Evolutionary conservation across 2,113 vertebrate species (phyloP), one percentile per base, ranked within the genome.

Genomic region (Hoplias malabaricus): DNA sequence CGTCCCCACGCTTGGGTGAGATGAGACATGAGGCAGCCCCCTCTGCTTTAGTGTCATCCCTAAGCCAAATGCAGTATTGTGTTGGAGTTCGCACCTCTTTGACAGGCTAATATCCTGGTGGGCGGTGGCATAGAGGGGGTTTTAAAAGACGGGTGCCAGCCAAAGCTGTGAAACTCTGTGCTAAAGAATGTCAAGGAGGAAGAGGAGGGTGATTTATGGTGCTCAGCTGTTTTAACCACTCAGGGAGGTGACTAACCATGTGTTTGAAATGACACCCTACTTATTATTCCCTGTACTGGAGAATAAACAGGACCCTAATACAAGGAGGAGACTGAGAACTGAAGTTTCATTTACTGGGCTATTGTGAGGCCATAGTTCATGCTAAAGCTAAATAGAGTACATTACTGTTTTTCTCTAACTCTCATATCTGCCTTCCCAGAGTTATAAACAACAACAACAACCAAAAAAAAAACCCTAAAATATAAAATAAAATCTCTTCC

Each of bases 91-190:
- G 82, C 90, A 87, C 84, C 87, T 78, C 69, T 61, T 73, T 89
- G 91, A 90, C 88, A 88, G 83, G 82, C 85, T 89, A 89, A 91
- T 88, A 87, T 88, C 87, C 87, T 84, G 79, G 77, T 82, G 77
- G 84, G 75, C 80, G 71, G 72, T 23, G 23, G 54, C 81, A 83
- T 81, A 82, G 81, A 74, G 84, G 86, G 82, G 71, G 46, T 84
- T 87, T 87, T 86, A 72, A 68, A 79, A 86, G 73, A 73, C 80
- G 89, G 83, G 89, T 87, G 90, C 83, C 84, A 87, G 85, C 85
- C 80, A 82, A 86, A 89, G 86, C 85, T 82, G 68, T 78, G 85
- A 89, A 84, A 84, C 83, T 81, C 74, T 31, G 66, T 75, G 57
- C 69, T 74, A 43, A 80, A 85, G 84, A 84, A 80, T 88, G 85